Conservation (phyloP, 2,113 vertebrate genomes). For the Ictidomys tridecemlineatus region DNA sequence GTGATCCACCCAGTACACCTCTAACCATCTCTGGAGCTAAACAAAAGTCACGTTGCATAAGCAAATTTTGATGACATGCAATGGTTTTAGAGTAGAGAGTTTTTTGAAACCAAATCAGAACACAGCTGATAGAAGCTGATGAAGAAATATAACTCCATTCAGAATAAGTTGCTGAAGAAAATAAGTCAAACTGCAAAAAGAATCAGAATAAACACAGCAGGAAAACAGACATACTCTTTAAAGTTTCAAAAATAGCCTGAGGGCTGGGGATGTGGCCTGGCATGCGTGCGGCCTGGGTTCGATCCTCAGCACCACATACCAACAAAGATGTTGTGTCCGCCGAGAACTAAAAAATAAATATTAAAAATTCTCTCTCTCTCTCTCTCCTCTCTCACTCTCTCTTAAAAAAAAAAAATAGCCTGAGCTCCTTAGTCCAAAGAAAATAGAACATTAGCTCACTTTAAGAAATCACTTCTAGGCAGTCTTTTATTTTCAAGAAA, state of each 20-base stretch:
- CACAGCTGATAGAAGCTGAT: background rate
- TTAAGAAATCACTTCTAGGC: background rate
- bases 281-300: too few relatives aligned
- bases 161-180: slow-evolving; percentile 26
- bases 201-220: background rate
- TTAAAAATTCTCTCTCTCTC: too few relatives aligned
- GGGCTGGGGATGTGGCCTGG: too few relatives aligned
- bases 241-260: slow-evolving; percentile 50
- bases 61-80: background rate
- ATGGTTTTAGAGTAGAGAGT: slow-evolving; percentile 21
- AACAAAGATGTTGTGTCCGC: too few relatives aligned
- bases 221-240: background rate
- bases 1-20: background rate
- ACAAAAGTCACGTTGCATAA: background rate
- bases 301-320: too few relatives aligned
- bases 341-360: too few relatives aligned
- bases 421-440: background rate
- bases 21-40: background rate
- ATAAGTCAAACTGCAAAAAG: background rate
- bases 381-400: too few relatives aligned
- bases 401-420: slow-evolving; percentile 42
- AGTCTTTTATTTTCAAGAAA: slow-evolving; percentile 11
- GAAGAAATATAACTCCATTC: background rate
- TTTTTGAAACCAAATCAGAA: slow-evolving; percentile 31
- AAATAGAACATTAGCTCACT: background rate